Base-by-base conservation (phyloP, 2,113 vertebrate species). In the Cathartes aura region DNA sequence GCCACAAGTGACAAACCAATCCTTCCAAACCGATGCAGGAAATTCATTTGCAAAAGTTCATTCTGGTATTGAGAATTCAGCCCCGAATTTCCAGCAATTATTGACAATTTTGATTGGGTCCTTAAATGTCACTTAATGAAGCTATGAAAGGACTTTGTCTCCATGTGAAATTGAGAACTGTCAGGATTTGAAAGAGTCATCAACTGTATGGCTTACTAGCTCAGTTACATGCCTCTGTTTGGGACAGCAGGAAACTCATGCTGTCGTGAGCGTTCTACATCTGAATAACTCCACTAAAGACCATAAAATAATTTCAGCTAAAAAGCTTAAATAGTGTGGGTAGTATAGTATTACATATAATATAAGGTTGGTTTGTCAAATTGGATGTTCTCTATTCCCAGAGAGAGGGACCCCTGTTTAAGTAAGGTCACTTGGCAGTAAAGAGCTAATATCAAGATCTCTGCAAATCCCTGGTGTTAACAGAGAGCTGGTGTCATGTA, bases 161-260 rank as follows among this genome's bases (percentile, higher is more conserved):
- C 36, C 64, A 30, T 29, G 11, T 43, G 32, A 42, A 96, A 93
- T 85, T 62, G 90, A 93, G 93, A 93, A 87, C 52, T 93, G 86
- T 97, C 95, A 93, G 94, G 90, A 91, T 97, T 93, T 91, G 82
- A 95, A 90, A 93, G 96, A 48, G 47, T 66, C 64, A 50, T 96
- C 86, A 97, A 90, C 78, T 94, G 87, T 87, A 76, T 87, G 90
- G 72, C 87, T 97, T 95, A 82, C 90, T 96, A 92, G 75, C 89
- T 95, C 64, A 19, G 87, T 90, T 96, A 85, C 85, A 85, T 30
- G 27, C 93, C 85, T 42, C 26, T 52, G 30, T 55, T 70, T 43
- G 70, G 38, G 29, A 64, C 50, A 64, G 29, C 20, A 53, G 50
- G 24, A 42, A 59, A 59, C n/a, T 58, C 34, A 22, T 50, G 52